A percentile compares a stretch with the other conserved stretches of the same genome.
Conservation (phyloP, 2,888 invertebrate species). For the Aphidius colemani region DNA sequence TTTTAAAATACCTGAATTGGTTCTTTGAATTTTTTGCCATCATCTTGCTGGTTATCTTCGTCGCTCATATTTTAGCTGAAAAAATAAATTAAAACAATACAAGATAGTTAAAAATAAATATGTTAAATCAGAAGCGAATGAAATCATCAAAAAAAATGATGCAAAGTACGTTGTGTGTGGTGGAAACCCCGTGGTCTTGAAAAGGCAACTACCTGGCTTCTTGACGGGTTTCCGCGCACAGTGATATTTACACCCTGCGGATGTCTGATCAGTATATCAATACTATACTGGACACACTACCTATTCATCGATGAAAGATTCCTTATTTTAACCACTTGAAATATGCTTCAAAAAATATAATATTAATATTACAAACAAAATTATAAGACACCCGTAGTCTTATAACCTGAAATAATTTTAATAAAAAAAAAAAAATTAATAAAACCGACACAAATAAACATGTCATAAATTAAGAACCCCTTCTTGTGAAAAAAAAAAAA, state of each 20-base stretch:
- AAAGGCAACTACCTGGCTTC: slow-evolving; percentile 33
- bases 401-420: slow-evolving; percentile 6
- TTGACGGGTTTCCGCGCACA: slow-evolving; percentile 35
- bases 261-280: slow-evolving; percentile 38
- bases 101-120: background rate
- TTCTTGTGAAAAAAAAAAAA: too few relatives aligned
- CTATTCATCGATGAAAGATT: slow-evolving; percentile 14
- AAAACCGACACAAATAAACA: too few relatives aligned
- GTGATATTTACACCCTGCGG: slow-evolving; percentile 36
- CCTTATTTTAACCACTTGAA: slow-evolving; percentile 2
- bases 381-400: slow-evolving; percentile 5
- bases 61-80: background rate
- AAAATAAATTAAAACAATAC: slow-evolving; percentile 11
- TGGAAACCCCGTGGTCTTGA: slow-evolving; percentile 32
- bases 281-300: too few relatives aligned
- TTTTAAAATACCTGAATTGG: too few relatives aligned
- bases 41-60: background rate
- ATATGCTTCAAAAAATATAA: too few relatives aligned
- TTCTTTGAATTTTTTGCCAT: background rate
- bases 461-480: too few relatives aligned
- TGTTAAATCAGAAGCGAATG: background rate
- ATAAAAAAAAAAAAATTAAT: too few relatives aligned
- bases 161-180: slow-evolving; percentile 22
- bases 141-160: slow-evolving; percentile 8
- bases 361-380: slow-evolving; percentile 7